Conservation (phyloP, 2,797 vertebrate species). For the Numenius phaeopus region DNA sequence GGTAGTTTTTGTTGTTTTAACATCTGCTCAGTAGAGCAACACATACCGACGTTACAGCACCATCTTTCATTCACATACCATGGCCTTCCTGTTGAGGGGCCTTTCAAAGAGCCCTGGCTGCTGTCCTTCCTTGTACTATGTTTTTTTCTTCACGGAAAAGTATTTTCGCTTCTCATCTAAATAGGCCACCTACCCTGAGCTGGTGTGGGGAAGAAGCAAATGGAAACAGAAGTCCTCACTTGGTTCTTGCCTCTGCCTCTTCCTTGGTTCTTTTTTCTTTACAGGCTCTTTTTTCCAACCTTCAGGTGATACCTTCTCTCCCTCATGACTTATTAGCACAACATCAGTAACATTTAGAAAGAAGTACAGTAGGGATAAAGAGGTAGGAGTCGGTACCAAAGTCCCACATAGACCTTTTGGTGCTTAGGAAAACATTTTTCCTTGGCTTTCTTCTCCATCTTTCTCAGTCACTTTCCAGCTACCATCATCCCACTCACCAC, state of each 20-base stretch:
- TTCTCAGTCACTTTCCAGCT: background rate
- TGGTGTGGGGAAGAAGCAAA: background rate
- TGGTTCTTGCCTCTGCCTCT: background rate
- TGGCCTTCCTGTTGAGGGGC: background rate
- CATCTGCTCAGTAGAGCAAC: background rate
- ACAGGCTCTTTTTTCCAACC: background rate
- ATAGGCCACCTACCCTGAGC: background rate
- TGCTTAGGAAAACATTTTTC: background rate
- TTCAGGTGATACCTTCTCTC: background rate
- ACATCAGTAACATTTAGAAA: background rate
- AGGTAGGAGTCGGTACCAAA: background rate
- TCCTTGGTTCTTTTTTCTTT: background rate
- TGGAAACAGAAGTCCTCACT: background rate
- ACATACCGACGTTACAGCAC: background rate
- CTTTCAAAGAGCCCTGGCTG: background rate
- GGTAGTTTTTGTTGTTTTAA: constrained; percentile 1
- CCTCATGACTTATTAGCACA: background rate
- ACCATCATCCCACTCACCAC: background rate
- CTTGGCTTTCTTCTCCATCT: background rate
- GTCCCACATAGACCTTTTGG: background rate
- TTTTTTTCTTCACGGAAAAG: background rate
- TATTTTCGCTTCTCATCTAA: background rate
- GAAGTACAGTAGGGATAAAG: background rate
- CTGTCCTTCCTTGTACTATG: background rate
- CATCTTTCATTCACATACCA: background rate